These are phyloP conservation scores for Conus betulinus DNA, from an alignment of 1,140 invertebrate genomes.

Conservation along the genomic window DNA sequence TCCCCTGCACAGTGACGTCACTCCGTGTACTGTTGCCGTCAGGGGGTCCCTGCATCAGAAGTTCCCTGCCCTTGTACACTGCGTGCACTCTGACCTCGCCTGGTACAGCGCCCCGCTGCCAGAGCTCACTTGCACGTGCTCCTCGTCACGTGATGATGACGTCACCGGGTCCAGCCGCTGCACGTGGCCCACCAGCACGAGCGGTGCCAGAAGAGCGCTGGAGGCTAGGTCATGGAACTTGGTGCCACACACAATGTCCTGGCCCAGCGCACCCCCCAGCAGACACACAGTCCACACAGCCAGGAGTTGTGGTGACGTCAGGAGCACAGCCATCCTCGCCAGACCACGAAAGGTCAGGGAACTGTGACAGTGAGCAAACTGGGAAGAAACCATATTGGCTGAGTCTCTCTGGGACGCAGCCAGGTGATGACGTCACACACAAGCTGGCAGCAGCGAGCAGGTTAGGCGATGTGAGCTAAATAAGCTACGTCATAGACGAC, in stretches of 20 bases:
- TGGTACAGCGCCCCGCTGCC: background rate
- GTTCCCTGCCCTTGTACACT: background rate
- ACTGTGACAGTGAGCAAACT: background rate
- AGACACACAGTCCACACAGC: background rate
- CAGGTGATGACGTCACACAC: too few species aligned
- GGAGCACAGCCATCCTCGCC: background rate
- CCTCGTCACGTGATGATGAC: background rate
- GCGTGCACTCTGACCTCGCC: background rate
- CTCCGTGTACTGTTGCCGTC: background rate
- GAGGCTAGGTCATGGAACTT: constrained; percentile 6
- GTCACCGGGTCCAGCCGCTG: background rate
- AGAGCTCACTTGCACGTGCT: background rate
- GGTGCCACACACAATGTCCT: background rate
- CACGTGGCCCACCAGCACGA: background rate
- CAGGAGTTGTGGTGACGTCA: background rate
- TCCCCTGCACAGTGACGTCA: background rate
- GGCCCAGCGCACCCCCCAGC: background rate
- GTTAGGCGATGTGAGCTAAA: too few species aligned
- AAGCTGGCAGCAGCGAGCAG: too few species aligned
- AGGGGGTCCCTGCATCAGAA: background rate
- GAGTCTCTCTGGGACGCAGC: too few species aligned
- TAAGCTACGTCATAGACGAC: too few species aligned
- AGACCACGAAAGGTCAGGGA: background rate
- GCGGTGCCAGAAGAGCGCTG: background rate
- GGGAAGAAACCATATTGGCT: background rate